Conservation (phyloP, 2,888 invertebrate species). For the Drosophila bunnanda region DNA sequence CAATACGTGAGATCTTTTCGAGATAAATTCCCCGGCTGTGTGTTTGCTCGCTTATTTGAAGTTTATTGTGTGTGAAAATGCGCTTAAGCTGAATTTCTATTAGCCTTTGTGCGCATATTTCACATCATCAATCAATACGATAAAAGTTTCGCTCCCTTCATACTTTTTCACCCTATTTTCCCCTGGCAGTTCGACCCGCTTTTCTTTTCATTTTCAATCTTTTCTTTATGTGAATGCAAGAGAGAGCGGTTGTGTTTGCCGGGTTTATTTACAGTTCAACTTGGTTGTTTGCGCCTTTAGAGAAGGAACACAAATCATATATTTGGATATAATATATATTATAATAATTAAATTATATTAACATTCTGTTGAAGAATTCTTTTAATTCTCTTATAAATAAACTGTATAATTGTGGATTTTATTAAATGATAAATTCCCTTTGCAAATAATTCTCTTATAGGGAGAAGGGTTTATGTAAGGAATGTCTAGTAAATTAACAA, state of each 20-base stretch:
- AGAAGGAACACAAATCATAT: constrained; percentile 31
- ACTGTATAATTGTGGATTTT: too few species aligned
- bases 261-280: constrained; percentile 49
- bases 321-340: neutral
- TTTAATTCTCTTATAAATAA: neutral
- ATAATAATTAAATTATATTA: too few species aligned
- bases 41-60: constrained; percentile 69
- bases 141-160: constrained; percentile 58
- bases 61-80: constrained; percentile 83
- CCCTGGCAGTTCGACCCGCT: constrained; percentile 1
- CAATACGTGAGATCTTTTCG: constrained; percentile 67
- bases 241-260: constrained; percentile 28
- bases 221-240: constrained; percentile 23
- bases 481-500: neutral
- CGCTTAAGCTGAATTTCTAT: constrained; percentile 80
- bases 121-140: constrained; percentile 82
- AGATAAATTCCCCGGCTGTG: constrained; percentile 36
- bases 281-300: constrained; percentile 37
- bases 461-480: neutral
- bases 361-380: accelerated
- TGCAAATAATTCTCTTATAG: neutral
- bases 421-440: neutral
- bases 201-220: constrained; percentile 23
- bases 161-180: neutral
- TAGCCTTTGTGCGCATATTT: constrained; percentile 80